phyloP scores from a whole-genome alignment of 2,797 vertebrate genomes.

The Choloepus didactylus region DNA sequence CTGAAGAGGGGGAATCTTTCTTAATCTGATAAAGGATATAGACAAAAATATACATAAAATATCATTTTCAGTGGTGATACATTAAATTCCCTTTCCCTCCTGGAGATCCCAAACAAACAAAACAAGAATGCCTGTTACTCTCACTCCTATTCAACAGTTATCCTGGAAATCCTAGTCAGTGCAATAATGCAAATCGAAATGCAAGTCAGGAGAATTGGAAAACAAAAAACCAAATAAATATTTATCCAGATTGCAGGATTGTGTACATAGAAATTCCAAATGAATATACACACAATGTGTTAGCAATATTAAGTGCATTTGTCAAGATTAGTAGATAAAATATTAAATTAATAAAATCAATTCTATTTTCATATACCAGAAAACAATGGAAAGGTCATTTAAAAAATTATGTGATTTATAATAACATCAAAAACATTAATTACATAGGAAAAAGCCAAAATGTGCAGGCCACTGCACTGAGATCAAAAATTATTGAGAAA shows the following conservation, averaged over 20 bases:
- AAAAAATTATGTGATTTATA: not conserved
- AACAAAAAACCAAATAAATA: not conserved
- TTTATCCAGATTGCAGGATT: not conserved
- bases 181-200: not conserved
- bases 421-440: not conserved
- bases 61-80: not conserved
- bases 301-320: not conserved
- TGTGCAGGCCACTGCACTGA: not conserved
- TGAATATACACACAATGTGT: not conserved
- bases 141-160: not conserved
- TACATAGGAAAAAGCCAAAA: not conserved
- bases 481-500: conserved; percentile 10
- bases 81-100: not conserved
- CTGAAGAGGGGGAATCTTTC: not conserved
- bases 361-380: too few relatives aligned
- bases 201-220: not conserved
- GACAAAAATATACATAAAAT: not conserved
- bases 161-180: not conserved
- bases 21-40: not conserved
- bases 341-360: not conserved
- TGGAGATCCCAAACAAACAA: not conserved
- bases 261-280: not conserved
- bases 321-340: not conserved
- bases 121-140: not conserved
- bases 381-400: too few relatives aligned